Base-by-base conservation (phyloP, 2,113 vertebrate genomes). In the Eupsittula cactorum region DNA sequence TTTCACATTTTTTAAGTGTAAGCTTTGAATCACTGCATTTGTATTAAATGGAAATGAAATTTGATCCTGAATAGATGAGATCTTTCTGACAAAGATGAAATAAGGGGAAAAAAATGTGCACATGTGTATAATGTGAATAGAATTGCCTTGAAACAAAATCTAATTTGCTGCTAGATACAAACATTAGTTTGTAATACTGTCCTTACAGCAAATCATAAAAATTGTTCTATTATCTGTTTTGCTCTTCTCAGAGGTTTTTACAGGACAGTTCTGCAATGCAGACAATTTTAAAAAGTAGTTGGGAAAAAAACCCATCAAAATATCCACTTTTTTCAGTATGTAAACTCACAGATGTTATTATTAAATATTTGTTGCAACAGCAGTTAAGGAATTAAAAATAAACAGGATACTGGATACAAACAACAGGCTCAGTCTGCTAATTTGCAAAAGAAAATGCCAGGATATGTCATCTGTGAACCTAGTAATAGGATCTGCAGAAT, bases 121-220 rank as follows among this genome's bases (percentile, higher is more conserved):
- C n/a, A 59, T 44, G 3, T 64, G 37, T 62, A 6, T 77, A 86
- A 91, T 75, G 60, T 84, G 37, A 89, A 81, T 81, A 70, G 55
- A 73, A 86, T 31, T 92, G 68, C 41, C 73, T 81, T 84, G n/a
- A 89, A 84, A 91, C 18, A 89, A 92, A 90, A 91, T 77, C 33
- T n/a, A 37, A 7, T 74, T 70, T 93, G 11, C 53, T 95, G 73
- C 53, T 68, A 77, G 50, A 77, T 13, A 37, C 9, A 77, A 82
- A 80, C 83, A 77, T 77, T 57, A 28, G 9, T 73, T 94, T 60
- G 33, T 9, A 77, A 63, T 63, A 33, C 23, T 47, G n/a, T 37
- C 46, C 33, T 81, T 31, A 37, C 1, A 59, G 9, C 16, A 62
- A 91, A 35, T 57, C 18, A 86, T 37, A 88, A 76, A 57, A 90